Percentiles rank a stretch among this genome's conserved stretches.
These are phyloP conservation scores for Todiramphus saurophagus DNA, from an alignment of 2,113 vertebrate genomes.

Conservation along the genomic window DNA sequence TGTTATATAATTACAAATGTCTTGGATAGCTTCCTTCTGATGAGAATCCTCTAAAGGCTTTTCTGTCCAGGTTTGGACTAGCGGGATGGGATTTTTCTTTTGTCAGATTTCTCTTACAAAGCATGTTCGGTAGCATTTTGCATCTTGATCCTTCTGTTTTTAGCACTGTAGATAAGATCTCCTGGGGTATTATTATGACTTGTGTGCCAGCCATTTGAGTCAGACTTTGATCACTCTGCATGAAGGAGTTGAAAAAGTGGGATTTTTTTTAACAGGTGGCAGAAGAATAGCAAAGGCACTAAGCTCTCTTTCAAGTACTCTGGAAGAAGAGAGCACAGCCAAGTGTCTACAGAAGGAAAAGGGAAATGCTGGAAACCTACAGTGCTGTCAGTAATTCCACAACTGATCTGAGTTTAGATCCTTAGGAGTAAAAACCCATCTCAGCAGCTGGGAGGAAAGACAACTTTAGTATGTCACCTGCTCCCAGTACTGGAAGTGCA, in stretches of 20 bases:
- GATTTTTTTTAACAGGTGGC: background rate
- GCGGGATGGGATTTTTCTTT: background rate
- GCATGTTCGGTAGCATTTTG: background rate
- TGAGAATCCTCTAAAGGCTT: background rate
- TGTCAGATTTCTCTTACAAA: background rate
- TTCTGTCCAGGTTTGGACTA: background rate
- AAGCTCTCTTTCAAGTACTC: background rate
- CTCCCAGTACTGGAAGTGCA: background rate
- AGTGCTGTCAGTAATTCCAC: background rate
- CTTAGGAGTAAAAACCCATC: background rate
- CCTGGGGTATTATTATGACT: background rate
- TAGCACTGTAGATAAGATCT: constrained; percentile 32
- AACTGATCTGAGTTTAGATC: background rate
- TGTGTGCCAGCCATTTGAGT: constrained; percentile 24
- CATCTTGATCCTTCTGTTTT: background rate
- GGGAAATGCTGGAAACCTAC: background rate
- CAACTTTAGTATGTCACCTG: background rate
- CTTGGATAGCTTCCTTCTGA: constrained; percentile 2
- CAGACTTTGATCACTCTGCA: constrained; percentile 29
- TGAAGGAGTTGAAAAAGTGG: constrained; percentile 20
- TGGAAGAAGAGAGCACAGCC: background rate
- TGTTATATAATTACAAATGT: background rate
- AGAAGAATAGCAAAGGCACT: background rate
- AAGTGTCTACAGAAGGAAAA: background rate
- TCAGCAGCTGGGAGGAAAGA: background rate